phyloP scores from a whole-genome alignment of 2,888 invertebrate species.

The Pinctada fucata region DNA sequence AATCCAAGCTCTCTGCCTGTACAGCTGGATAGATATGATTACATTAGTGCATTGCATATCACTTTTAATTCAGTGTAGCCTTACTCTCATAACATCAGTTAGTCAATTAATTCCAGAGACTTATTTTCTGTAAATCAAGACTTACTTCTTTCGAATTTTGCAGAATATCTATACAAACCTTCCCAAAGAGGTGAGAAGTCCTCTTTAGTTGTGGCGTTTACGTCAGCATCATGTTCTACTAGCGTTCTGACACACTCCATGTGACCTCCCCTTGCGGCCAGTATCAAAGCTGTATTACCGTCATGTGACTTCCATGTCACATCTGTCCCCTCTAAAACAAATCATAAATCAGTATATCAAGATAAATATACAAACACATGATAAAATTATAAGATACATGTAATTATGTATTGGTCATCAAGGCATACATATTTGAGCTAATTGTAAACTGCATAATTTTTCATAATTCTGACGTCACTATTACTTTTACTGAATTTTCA shows the following conservation, averaged over 20 bases:
- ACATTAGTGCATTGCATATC: background rate
- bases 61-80: too few species aligned
- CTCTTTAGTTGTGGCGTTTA: conserved; percentile 62
- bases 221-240: conserved; percentile 69
- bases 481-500: too few species aligned
- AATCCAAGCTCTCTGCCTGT: conserved; percentile 50
- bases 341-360: too few species aligned
- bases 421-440: too few species aligned
- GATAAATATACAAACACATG: too few species aligned
- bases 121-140: background rate
- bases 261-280: conserved; percentile 68
- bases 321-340: conserved; percentile 42
- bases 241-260: conserved; percentile 63
- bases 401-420: too few species aligned
- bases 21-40: conserved; percentile 56
- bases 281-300: conserved; percentile 72
- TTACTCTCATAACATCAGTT: too few species aligned
- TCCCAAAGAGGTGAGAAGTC: conserved; percentile 70
- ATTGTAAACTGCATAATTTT: too few species aligned
- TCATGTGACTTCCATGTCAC: conserved; percentile 72
- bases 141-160: background rate
- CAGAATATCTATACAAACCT: conserved; percentile 52
- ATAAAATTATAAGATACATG: too few species aligned
- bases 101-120: too few species aligned
- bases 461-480: too few species aligned